A percentile compares a stretch with the other conserved stretches of the same genome.
phyloP scores from a whole-genome alignment of 53 echinoderm and acorn worm genomes.

The Hippasteria phrygiana region DNA sequence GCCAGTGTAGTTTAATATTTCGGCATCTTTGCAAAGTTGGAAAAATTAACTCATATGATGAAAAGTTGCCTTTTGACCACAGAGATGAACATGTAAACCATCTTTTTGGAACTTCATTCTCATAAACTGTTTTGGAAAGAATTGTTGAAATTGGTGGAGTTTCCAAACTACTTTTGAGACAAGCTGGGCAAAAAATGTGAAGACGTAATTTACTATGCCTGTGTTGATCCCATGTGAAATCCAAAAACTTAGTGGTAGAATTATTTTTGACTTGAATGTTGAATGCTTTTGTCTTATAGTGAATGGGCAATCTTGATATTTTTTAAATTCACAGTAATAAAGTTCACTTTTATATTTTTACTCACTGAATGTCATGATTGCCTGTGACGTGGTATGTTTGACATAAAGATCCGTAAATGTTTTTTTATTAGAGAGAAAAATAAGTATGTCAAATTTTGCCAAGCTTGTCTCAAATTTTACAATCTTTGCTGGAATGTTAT shows the following conservation, averaged over 20 bases:
- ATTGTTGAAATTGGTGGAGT: neutral
- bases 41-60: neutral
- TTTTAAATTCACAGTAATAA: neutral
- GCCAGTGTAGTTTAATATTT: neutral
- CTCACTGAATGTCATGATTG: neutral
- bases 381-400: slow-evolving; percentile 13
- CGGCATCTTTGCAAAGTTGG: too few relatives aligned
- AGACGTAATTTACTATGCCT: neutral
- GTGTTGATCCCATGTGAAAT: neutral
- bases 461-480: slow-evolving; percentile 8
- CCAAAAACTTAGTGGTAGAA: too few relatives aligned
- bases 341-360: neutral
- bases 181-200: slow-evolving; percentile 3
- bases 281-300: neutral
- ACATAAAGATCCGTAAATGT: neutral
- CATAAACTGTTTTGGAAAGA: neutral
- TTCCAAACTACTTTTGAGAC: slow-evolving; percentile 1
- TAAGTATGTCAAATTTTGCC: slow-evolving; percentile 1
- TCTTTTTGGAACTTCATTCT: neutral
- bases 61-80: too few relatives aligned
- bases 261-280: too few relatives aligned
- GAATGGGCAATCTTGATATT: neutral
- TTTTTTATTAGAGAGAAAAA: neutral
- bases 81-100: neutral
- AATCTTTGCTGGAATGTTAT: neutral